Evolutionary conservation across 2,888 invertebrate genomes (phyloP), one percentile per base, ranked within the genome.

Genomic region (Erannis defoliaria): DNA sequence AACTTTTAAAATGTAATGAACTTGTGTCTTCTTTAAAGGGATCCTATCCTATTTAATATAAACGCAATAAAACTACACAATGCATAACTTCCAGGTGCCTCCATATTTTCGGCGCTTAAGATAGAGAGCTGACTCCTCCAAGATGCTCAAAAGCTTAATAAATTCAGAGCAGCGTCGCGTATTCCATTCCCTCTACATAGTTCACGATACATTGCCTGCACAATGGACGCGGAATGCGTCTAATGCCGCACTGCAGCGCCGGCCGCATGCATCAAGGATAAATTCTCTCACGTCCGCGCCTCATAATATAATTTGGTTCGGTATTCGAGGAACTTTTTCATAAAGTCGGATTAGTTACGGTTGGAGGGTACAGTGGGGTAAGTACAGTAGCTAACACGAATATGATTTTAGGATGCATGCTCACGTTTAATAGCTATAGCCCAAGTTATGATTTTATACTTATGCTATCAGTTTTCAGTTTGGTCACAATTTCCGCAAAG

Each of bases 291-390:
- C 71, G 67, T 64, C 54, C 46, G 31, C 54, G 56, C 59, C 60
- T 66, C 64, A 64, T 66, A 62, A 63, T 67, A 67, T 55, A 59
- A 70, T 70, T 68, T 64, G 55, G 60, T 65, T 60, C 49, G 70
- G 70, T 65, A 72, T 72, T 64, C 65, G 62, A 48, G 70, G 68
- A 70, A 70, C 68, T 70, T 68, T 72, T 72, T 70, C 67, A 70
- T 72, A 69, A 70, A 69, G 55, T 61, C 42, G 67, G 69, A 72
- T 70, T 70, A 70, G 68, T 66, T 49, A 63, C 56, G 63, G 60
- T 42, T 43, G 55, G 45, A 37, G 35, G 48, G 51, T 46, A 45
- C 37, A 67, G 64, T 40, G 21, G 23, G 29, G 4, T 5, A 14
- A 51, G 4, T 14, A 9, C 50, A 43, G 60, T 43, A 53, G 43